Evolutionary conservation across 35 echinoderm and acorn worm species (phyloP), one percentile per base, ranked within the genome.

Genomic region (Apostichopus californicus): DNA sequence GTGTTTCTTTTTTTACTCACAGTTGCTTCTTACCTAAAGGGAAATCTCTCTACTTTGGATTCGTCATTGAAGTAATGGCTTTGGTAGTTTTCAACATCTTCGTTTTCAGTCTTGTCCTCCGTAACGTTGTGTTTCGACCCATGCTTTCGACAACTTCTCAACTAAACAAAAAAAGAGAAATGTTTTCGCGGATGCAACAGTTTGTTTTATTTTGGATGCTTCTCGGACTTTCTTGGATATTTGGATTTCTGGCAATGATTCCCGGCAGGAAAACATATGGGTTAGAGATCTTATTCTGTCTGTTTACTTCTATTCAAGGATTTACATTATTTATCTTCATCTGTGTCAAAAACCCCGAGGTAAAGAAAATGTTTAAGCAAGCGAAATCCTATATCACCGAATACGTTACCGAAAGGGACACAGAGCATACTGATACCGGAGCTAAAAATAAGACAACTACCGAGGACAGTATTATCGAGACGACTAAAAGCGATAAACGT

Each of bases 51-150:
- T 72, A 72, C 68, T 89, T 65, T 55, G 86, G 86, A 72, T 52
- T 89, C 2, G 17, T 89, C 52, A 55, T 89, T 65, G 86, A 89
- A 14, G 61, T 89, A 28, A 28, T 89, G 5, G 9, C 72, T 5
- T 63, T 89, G 63, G 46, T 89, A n/a, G 9, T 55, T 54, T 89
- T 89, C 63, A 89, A 89, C 86, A 89, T 89, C 8, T 11, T 89
- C 12, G 12, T 89, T 3, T 89, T 89, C 63, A n/a, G 14, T 18
- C 63, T 89, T 52, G 60, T 89, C 4, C 17, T 89, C 17, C 60
- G 61, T 5, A 71, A 64, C 7, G 61, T 89, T 20, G 61, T 89
- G 1, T 89, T 68, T 73, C 60, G 86, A 25, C 86, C 61, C 5
- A 89, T 72, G 86, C 10, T 89, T 55, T 72, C 86, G 8, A 72